phyloP scores from a whole-genome alignment of 2,797 vertebrate species.

The Tachyglossus aculeatus region DNA sequence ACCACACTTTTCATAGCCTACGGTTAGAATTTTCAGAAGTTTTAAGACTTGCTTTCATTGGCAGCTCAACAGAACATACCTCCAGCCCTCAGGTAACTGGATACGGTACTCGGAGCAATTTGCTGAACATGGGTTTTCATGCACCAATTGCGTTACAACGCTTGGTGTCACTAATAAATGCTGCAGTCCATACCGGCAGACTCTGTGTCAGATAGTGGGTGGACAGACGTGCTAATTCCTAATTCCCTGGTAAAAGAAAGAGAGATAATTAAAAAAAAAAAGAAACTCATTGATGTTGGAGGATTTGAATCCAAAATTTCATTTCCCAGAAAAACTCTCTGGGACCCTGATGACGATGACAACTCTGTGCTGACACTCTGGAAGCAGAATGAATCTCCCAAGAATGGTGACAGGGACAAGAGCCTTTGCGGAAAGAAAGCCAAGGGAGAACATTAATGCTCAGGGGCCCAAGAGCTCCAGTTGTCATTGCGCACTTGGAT shows the following conservation, averaged over 20 bases:
- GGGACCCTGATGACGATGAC: slow-evolving; percentile 7
- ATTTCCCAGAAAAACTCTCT: slow-evolving; percentile 23
- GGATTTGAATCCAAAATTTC: slow-evolving; percentile 31
- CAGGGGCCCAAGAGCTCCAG: too few species aligned
- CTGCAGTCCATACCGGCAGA: slow-evolving; percentile 4
- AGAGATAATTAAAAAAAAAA: too few species aligned
- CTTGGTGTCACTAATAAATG: slow-evolving; percentile 48
- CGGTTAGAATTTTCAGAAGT: slow-evolving; percentile 67
- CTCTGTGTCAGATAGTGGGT: not conserved
- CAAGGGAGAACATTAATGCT: slow-evolving; percentile 54
- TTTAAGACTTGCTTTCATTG: slow-evolving; percentile 74
- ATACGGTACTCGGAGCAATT: slow-evolving; percentile 66
- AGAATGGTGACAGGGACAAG: too few species aligned
- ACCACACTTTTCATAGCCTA: slow-evolving; percentile 53
- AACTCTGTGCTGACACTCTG: slow-evolving; percentile 21
- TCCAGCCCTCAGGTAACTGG: slow-evolving; percentile 73
- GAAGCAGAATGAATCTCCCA: slow-evolving; percentile 37
- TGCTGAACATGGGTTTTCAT: slow-evolving; percentile 72
- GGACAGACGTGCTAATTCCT: not conserved
- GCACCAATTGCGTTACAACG: slow-evolving; percentile 49
- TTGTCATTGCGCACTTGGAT: too few species aligned
- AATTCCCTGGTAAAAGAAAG: slow-evolving; percentile 16
- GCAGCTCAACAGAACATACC: slow-evolving; percentile 68
- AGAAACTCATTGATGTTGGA: not conserved
- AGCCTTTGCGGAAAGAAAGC: slow-evolving; percentile 32